phyloP scores from a whole-genome alignment of 2,888 invertebrate species.

The Drosophila demipolita region DNA sequence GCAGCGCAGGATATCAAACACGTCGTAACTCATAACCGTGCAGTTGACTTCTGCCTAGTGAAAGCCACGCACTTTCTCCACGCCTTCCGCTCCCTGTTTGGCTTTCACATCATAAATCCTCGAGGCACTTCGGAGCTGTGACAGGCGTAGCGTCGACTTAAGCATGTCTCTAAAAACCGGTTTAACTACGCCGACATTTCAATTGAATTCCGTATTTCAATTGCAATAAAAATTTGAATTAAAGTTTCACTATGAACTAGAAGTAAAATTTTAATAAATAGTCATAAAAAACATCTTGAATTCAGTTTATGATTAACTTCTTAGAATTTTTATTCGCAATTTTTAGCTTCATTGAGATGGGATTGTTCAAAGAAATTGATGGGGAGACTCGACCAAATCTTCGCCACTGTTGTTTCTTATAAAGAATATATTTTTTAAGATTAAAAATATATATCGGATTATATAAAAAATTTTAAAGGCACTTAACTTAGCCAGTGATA shows the following conservation, averaged over 20 bases:
- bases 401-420: background rate
- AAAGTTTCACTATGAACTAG: background rate
- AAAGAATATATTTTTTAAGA: background rate
- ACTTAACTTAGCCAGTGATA: background rate
- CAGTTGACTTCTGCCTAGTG: slow-evolving; percentile 30
- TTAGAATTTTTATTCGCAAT: background rate
- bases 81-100: slow-evolving; percentile 47
- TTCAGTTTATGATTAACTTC: background rate
- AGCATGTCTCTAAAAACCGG: slow-evolving; percentile 50
- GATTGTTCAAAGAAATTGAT: background rate
- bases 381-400: no score
- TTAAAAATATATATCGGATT: background rate
- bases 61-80: slow-evolving; percentile 53
- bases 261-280: background rate
- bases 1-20: slow-evolving; percentile 58
- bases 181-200: slow-evolving; percentile 10
- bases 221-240: background rate
- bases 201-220: background rate
- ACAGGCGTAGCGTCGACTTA: slow-evolving; percentile 53
- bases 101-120: slow-evolving; percentile 73
- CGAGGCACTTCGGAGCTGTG: slow-evolving; percentile 40
- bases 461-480: background rate
- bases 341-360: background rate
- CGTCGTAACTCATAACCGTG: slow-evolving; percentile 55
- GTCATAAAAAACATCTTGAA: background rate